Evolutionary conservation across 2,113 vertebrate genomes (phyloP).

Genomic region (Notechis scutatus): DNA sequence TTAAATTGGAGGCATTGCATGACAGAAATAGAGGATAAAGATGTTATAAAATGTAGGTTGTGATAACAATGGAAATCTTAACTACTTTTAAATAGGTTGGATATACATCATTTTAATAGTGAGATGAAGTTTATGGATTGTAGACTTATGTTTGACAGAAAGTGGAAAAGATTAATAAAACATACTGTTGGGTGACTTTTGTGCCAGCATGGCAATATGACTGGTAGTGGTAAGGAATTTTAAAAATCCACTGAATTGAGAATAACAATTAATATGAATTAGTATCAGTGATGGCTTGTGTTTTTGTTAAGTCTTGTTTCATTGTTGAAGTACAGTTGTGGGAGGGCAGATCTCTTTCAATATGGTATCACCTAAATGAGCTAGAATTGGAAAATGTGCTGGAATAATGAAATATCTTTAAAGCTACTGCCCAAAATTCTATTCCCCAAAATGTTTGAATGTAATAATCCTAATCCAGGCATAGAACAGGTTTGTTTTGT

Average conservation of each 20-base stretch:
- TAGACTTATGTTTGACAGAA: not conserved
- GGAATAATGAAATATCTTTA: not conserved
- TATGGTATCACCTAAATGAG: not conserved
- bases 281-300: not conserved
- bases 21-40: not conserved
- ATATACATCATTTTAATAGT: not conserved
- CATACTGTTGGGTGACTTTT: not conserved
- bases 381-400: not conserved
- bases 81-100: not conserved
- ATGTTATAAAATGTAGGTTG: not conserved
- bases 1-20: constrained; percentile 31
- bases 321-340: not conserved
- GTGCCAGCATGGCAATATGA: not conserved
- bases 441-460: not conserved
- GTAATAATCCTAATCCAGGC: not conserved
- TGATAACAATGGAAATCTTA: not conserved
- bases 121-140: not conserved
- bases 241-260: not conserved
- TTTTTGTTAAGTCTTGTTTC: not conserved
- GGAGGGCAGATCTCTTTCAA: not conserved
- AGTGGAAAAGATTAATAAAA: not conserved
- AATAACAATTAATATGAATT: not conserved
- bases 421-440: not conserved
- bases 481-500: not conserved
- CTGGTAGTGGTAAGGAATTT: not conserved